A percentile compares a stretch with the other conserved stretches of the same genome.
phyloP scores from a whole-genome alignment of 2,113 vertebrate genomes.

The Pygoscelis antarcticus region DNA sequence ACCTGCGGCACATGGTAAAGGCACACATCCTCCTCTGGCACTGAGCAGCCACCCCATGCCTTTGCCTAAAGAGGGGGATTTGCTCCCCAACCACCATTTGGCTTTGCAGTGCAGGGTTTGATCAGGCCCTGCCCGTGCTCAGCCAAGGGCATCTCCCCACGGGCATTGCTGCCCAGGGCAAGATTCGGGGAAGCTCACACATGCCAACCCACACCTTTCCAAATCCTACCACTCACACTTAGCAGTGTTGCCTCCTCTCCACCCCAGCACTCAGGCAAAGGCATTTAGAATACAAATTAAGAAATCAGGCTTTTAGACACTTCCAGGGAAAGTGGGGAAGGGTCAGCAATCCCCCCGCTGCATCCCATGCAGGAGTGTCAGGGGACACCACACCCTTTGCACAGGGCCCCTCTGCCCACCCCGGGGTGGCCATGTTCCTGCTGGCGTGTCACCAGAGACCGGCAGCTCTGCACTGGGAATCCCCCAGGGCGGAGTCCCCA shows the following conservation, averaged over 20 bases:
- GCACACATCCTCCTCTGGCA: rapidly evolving
- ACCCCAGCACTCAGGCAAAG: not conserved
- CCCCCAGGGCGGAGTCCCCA: rapidly evolving
- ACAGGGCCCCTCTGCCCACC: not conserved
- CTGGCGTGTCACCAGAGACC: not conserved
- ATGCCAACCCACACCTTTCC: not conserved
- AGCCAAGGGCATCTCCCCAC: not conserved
- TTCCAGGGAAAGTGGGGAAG: not conserved
- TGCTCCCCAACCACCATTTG: not conserved
- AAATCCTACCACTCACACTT: not conserved
- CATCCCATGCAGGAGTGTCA: rapidly evolving
- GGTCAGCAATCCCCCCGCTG: not conserved
- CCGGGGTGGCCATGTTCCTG: rapidly evolving
- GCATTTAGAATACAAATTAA: not conserved
- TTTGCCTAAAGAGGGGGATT: not conserved
- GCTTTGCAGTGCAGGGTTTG: not conserved
- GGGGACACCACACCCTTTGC: not conserved
- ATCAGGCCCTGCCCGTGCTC: not conserved
- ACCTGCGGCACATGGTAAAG: not conserved
- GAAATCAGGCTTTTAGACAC: not conserved
- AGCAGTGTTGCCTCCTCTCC: not conserved
- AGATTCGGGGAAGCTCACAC: not conserved
- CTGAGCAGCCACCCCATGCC: rapidly evolving
- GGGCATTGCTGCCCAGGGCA: rapidly evolving
- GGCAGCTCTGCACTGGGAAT: not conserved